phyloP scores from a whole-genome alignment of 2,113 vertebrate species.

The Galeopterus variegatus region DNA sequence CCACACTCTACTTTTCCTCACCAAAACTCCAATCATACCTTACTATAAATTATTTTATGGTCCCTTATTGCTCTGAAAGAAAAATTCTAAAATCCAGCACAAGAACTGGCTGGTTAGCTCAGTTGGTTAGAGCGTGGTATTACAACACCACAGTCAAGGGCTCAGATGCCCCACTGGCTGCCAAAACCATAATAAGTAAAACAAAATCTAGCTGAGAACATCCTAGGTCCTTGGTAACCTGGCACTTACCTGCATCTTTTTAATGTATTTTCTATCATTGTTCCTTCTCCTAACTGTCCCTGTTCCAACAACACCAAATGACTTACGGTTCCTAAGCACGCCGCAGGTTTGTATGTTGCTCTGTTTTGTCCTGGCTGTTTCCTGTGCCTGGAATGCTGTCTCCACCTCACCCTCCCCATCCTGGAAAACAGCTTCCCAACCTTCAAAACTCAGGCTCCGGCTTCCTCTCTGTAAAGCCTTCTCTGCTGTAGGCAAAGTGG shows the following conservation, averaged over 20 bases:
- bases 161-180: too few species aligned
- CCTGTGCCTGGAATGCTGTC: not conserved
- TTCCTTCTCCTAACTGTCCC: not conserved
- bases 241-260: not conserved
- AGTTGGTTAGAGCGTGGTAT: too few species aligned
- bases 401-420: not conserved
- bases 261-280: not conserved
- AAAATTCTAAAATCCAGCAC: not conserved
- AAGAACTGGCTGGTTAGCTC: too few species aligned
- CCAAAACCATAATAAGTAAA: too few species aligned
- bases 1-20: not conserved
- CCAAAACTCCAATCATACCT: not conserved
- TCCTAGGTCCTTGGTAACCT: not conserved
- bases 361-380: not conserved
- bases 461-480: not conserved
- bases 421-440: not conserved
- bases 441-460: not conserved
- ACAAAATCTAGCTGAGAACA: not conserved
- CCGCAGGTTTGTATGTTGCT: not conserved
- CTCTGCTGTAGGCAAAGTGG: not conserved
- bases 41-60: not conserved
- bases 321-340: not conserved
- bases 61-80: constrained; percentile 12
- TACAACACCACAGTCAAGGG: too few species aligned
- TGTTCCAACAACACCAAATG: not conserved